A percentile compares a stretch with the other conserved stretches of the same genome.
Conservation (phyloP, 2,888 invertebrate species). For the Hetaerina titia region DNA sequence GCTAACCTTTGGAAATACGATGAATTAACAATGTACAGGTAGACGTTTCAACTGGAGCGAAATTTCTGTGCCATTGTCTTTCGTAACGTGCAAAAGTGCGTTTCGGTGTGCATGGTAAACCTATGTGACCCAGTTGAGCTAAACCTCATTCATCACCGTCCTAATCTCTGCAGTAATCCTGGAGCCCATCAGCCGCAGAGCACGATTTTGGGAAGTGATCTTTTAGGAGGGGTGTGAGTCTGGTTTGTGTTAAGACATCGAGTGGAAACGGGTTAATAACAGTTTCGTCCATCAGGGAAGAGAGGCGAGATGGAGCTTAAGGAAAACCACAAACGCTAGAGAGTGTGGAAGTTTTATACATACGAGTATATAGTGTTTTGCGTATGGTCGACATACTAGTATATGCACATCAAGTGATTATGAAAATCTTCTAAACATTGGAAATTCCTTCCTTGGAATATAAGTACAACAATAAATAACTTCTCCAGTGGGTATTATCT, state of each 20-base stretch:
- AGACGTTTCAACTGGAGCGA: too few species aligned
- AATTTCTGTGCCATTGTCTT: background rate
- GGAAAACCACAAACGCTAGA: background rate
- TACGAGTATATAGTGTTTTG: too few species aligned
- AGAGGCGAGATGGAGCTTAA: background rate
- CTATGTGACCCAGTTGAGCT: background rate
- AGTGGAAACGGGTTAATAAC: background rate
- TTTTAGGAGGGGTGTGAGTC: background rate
- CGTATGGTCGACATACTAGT: too few species aligned
- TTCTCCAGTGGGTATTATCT: too few species aligned
- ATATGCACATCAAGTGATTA: too few species aligned
- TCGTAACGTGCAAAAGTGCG: background rate
- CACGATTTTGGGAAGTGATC: background rate
- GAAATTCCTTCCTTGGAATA: too few species aligned
- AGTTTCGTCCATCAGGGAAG: background rate
- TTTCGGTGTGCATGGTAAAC: background rate
- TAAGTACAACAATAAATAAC: too few species aligned
- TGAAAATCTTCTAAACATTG: too few species aligned
- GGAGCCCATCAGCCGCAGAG: background rate
- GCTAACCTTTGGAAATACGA: too few species aligned
- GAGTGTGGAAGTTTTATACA: background rate
- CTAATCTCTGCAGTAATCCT: background rate
- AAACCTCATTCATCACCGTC: background rate
- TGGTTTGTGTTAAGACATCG: background rate
- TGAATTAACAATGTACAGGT: too few species aligned